A percentile compares a stretch with the other conserved stretches of the same genome.
These are phyloP conservation scores for Periparus ater DNA, from an alignment of 2,797 vertebrate species.

Conservation along the genomic window DNA sequence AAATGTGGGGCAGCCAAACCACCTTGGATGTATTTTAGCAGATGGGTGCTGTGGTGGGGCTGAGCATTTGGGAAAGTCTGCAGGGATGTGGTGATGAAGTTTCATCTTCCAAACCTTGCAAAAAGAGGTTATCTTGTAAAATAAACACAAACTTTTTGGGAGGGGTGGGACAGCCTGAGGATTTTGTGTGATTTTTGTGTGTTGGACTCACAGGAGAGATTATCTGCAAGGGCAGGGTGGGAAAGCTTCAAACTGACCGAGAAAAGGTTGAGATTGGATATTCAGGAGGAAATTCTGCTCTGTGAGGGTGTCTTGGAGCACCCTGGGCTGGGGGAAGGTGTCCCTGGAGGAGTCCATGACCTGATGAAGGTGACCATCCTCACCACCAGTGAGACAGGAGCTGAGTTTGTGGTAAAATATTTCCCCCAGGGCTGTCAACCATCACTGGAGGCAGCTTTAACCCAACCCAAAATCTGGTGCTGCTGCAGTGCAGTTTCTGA, in stretches of 20 bases:
- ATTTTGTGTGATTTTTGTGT: neutral
- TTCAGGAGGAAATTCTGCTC: neutral
- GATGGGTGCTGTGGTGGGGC: neutral
- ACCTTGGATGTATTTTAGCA: rapidly evolving
- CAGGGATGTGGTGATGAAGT: neutral
- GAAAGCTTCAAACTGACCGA: neutral
- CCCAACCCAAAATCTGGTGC: neutral
- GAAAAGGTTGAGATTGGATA: rapidly evolving
- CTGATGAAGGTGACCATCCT: neutral
- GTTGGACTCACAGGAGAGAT: neutral
- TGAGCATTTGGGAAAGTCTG: neutral
- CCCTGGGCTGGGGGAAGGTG: rapidly evolving
- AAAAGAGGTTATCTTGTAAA: neutral
- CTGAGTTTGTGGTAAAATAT: neutral
- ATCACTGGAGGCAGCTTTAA: neutral
- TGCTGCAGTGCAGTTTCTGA: neutral
- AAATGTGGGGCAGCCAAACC: rapidly evolving
- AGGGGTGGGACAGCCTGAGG: neutral
- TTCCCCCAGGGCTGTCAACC: neutral
- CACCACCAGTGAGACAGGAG: neutral
- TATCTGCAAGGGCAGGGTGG: neutral
- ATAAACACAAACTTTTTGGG: neutral
- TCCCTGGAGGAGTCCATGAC: neutral
- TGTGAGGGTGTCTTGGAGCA: neutral
- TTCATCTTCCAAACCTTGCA: neutral